phyloP scores from a whole-genome alignment of 2,888 invertebrate genomes.

The Zeuzera pyrina region DNA sequence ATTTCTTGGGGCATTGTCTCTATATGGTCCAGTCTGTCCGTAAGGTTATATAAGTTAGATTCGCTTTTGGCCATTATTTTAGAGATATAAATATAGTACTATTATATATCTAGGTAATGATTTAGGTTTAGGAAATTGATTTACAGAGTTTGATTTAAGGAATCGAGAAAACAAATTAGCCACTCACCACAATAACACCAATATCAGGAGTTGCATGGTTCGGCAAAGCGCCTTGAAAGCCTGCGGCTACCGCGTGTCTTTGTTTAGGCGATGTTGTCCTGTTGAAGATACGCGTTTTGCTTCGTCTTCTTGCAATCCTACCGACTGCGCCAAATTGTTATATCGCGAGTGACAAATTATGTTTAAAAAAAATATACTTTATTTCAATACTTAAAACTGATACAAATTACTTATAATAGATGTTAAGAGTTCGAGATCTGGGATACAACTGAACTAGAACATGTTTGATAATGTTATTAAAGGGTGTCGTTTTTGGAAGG shows the following conservation, averaged over 20 bases:
- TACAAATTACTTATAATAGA: background rate
- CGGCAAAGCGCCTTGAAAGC: slow-evolving; percentile 3
- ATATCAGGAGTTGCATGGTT: slow-evolving; percentile 1
- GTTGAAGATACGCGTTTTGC: background rate
- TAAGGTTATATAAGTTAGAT: background rate
- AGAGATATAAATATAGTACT: background rate
- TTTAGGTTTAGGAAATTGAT: background rate
- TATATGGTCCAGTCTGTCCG: too few relatives aligned
- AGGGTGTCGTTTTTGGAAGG: too few relatives aligned
- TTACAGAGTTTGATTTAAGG: background rate
- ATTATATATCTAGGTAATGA: background rate
- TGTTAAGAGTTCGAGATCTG: too few relatives aligned
- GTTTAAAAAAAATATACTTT: background rate
- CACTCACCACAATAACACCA: slow-evolving; percentile 5
- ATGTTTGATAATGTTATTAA: too few relatives aligned
- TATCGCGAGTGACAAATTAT: background rate
- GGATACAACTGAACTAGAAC: too few relatives aligned
- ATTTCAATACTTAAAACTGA: background rate
- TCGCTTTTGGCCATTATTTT: too few relatives aligned
- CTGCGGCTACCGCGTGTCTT: slow-evolving; percentile 2
- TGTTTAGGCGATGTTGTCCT: background rate
- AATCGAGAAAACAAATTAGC: slow-evolving; percentile 3
- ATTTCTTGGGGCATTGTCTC: background rate
- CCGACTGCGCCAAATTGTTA: slow-evolving; percentile 5
- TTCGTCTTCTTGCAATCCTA: too few relatives aligned